Evolutionary conservation across 2,113 vertebrate genomes (phyloP), one percentile per base, ranked within the genome.

Genomic region (Odobenus rosmarus): DNA sequence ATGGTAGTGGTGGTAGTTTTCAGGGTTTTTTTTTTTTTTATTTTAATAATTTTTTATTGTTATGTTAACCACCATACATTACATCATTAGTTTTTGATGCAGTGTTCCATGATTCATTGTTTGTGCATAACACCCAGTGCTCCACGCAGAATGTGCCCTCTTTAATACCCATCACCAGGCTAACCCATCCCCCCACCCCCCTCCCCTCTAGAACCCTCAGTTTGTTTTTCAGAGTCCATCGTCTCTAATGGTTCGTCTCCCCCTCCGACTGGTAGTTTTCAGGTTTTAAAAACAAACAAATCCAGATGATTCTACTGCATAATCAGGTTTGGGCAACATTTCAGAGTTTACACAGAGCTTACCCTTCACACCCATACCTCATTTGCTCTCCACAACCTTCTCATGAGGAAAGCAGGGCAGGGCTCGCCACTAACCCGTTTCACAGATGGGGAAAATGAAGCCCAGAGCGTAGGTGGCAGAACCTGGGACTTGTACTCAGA

Each of bases 231-330:
- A n/a, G n/a, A n/a, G n/a, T n/a, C n/a, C n/a, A n/a, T n/a, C n/a
- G n/a, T n/a, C n/a, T n/a, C n/a, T n/a, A n/a, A n/a, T n/a, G n/a
- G n/a, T n/a, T n/a, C n/a, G n/a, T n/a, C n/a, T n/a, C n/a, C n/a
- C n/a, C n/a, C n/a, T n/a, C n/a, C n/a, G n/a, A n/a, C n/a, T 69
- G 53, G 31, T 71, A 13, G 31, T 67, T 39, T 94, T 55, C 8
- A 28, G 24, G 61, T 90, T 76, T 93, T 57, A 87, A 55, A 80
- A 95, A 49, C 49, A 92, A 93, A 72, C 33, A 82, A 80, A 67
- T 83, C n/a, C 55, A 55, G 81, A 36, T 82, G 61, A 53, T 81
- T 86, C 51, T 64, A 14, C 64, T 16, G 12, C 9, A 26, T 28
- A 42, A n/a, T 36, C 23, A 33, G 61, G 16, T 49, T 18, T 21